These are phyloP conservation scores for Oegoconia quadripuncta DNA, from an alignment of 2,888 invertebrate genomes.

Conservation along the genomic window DNA sequence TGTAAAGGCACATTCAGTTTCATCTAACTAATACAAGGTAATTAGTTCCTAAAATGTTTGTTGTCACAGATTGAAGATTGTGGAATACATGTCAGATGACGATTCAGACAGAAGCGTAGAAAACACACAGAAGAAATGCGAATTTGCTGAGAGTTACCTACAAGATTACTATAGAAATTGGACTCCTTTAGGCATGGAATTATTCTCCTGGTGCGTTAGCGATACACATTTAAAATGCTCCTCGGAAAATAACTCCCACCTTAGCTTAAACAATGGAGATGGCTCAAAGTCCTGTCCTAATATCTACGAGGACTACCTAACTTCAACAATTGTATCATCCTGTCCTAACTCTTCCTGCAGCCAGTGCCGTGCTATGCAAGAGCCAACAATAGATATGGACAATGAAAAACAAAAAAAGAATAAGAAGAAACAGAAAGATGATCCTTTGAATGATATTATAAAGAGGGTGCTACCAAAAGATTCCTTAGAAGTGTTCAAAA, in stretches of 20 bases:
- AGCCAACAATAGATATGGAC: slow-evolving; percentile 7
- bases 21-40: too few species aligned
- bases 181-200: slow-evolving; percentile 43
- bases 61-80: slow-evolving; percentile 42
- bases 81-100: slow-evolving; percentile 40
- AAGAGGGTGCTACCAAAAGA: slow-evolving; percentile 51
- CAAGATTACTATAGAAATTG: slow-evolving; percentile 55
- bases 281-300: slow-evolving; percentile 52
- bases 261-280: slow-evolving; percentile 32
- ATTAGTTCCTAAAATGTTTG: slow-evolving; percentile 1
- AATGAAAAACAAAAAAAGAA: slow-evolving; percentile 27
- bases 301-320: slow-evolving; percentile 43
- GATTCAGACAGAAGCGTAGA: slow-evolving; percentile 32
- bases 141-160: slow-evolving; percentile 54
- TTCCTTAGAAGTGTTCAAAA: slow-evolving; percentile 55
- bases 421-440: slow-evolving; percentile 14
- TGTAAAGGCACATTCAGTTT: too few species aligned
- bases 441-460: not conserved
- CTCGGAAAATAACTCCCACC: slow-evolving; percentile 34
- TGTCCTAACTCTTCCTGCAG: slow-evolving; percentile 36
- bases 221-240: slow-evolving; percentile 41
- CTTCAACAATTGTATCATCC: slow-evolving; percentile 37
- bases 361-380: slow-evolving; percentile 24
- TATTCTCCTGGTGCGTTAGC: slow-evolving; percentile 46
- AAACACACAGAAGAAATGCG: slow-evolving; percentile 26